phyloP scores from a whole-genome alignment of 2,113 vertebrate genomes.

The Heloderma charlesbogerti region DNA sequence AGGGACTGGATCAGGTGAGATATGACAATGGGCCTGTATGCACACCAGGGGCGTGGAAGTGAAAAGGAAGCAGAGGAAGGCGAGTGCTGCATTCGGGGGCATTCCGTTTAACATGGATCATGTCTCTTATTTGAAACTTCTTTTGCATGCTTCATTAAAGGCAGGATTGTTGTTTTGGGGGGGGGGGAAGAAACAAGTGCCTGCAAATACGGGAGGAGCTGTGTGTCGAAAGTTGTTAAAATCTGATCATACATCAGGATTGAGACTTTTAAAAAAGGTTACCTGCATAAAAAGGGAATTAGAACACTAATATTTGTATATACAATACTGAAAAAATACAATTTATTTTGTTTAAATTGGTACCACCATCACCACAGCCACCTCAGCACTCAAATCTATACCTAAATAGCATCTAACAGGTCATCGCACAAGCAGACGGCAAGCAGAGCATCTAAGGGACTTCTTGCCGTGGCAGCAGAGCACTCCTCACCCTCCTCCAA shows the following conservation, averaged over 20 bases:
- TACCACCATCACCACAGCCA: slow-evolving; percentile 73
- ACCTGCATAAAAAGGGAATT: slow-evolving; percentile 67
- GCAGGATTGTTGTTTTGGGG: background rate
- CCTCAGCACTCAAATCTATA: slow-evolving; percentile 82
- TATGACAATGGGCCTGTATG: background rate
- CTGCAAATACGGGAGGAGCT: background rate
- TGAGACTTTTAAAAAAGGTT: slow-evolving; percentile 14
- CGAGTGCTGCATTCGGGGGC: rapidly evolving
- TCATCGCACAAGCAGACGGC: slow-evolving; percentile 84
- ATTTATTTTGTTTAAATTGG: slow-evolving; percentile 67
- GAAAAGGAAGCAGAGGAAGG: background rate
- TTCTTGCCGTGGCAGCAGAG: slow-evolving; percentile 69
- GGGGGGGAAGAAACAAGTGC: no score
- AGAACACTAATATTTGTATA: slow-evolving; percentile 73
- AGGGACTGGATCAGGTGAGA: background rate
- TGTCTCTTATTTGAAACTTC: background rate
- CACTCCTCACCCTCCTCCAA: slow-evolving; percentile 60
- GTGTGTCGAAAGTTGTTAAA: background rate
- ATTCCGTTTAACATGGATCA: background rate
- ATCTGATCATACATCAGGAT: background rate
- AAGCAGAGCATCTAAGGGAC: slow-evolving; percentile 55
- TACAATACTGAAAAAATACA: slow-evolving; percentile 86
- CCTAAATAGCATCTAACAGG: slow-evolving; percentile 85
- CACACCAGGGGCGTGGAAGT: background rate
- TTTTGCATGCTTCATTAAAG: background rate